Evolutionary conservation across 2,888 invertebrate genomes (phyloP), one percentile per base, ranked within the genome.

Genomic region (Ochlodes sylvanus): DNA sequence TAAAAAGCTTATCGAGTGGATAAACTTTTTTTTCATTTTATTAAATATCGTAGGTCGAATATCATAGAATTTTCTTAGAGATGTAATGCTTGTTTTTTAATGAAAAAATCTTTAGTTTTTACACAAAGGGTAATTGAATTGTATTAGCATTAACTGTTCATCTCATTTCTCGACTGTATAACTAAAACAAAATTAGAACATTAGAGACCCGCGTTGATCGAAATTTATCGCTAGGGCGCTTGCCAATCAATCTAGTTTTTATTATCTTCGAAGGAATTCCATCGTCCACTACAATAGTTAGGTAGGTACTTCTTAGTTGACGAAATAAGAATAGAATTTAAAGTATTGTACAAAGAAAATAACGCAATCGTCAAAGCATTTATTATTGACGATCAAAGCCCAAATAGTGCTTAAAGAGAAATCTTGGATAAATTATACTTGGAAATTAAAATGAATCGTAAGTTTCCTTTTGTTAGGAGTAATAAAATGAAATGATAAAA

Each of bases 171-270:
- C 21, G 32, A 19, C 34, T 34, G 67, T 54, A 44, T 67, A 67
- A 67, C 61, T 68, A 38, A 19, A 60, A 47, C 56, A 41, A 38
- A 62, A 68, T 62, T 62, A 68, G 62, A 44, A 60, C 67, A 62
- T 62, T 62, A 54, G 62, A 62, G 47, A 50, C 47, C 21, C 56
- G 19, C 32, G 56, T 62, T 62, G 56, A 68, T 62, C 41, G 67
- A 56, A 41, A 68, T 62, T 27, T 21, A 62, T 62, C 67, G 47
- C 62, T 62, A 55, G 67, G 67, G 19, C 50, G 47, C 50, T 50
- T 68, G 67, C 67, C 62, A 68, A 62, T 68, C 61, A 56, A 62
- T 61, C 60, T 12, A 54, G n/a, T 60, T 17, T 32, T 58, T 60
- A 60, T 66, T 66, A 66, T 57, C 50, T 60, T 60, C 52, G 7